A percentile compares a stretch with the other conserved stretches of the same genome.
Conservation (phyloP, 2,797 vertebrate species). For the Columba guinea region DNA sequence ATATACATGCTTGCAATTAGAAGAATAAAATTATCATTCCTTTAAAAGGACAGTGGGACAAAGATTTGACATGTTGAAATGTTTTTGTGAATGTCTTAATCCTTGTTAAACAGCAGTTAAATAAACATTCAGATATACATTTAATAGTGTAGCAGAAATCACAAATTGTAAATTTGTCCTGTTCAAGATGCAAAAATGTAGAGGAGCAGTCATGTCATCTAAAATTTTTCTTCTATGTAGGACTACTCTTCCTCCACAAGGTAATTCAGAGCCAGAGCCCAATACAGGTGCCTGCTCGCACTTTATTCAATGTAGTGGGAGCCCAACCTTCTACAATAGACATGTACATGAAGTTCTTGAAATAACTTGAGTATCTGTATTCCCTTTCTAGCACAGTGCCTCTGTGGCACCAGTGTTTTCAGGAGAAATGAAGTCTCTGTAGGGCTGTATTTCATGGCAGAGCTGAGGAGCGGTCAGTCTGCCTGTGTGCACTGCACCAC, state of each 20-base stretch:
- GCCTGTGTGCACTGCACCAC: not conserved
- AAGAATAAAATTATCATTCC: not conserved
- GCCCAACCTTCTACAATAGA: not conserved
- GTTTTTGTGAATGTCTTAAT: not conserved
- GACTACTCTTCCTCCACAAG: not conserved
- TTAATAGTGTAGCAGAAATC: not conserved
- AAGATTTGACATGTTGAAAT: not conserved
- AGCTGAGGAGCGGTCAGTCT: not conserved
- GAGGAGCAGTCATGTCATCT: not conserved
- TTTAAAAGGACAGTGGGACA: not conserved
- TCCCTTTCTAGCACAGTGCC: not conserved
- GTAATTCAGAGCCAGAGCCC: not conserved
- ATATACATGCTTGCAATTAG: not conserved
- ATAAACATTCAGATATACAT: not conserved
- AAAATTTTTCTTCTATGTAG: not conserved
- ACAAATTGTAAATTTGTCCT: not conserved
- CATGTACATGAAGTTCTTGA: not conserved
- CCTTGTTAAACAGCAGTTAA: not conserved
- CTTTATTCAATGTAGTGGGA: not conserved
- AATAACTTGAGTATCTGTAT: not conserved
- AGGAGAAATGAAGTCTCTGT: not conserved
- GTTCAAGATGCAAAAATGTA: not conserved
- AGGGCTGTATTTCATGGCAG: not conserved
- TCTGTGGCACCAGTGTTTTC: not conserved
- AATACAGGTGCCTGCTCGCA: not conserved